Conservation (phyloP, 1,140 invertebrate species). For the Chironomus tepperi region DNA sequence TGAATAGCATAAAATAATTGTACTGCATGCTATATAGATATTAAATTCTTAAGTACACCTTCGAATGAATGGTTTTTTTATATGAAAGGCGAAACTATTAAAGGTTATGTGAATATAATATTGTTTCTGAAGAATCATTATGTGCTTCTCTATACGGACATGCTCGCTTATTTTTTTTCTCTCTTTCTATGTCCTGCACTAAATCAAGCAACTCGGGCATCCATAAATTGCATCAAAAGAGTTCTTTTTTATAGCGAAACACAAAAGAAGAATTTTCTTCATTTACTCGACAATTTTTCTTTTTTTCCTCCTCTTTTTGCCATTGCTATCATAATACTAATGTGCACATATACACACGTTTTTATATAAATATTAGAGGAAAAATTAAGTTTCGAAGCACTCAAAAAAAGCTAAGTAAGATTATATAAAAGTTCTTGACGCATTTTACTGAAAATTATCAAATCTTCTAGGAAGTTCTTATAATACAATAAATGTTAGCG, state of each 20-base stretch:
- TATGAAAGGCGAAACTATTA: neutral
- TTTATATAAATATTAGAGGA: no score
- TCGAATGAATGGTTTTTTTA: neutral
- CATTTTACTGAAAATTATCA: no score
- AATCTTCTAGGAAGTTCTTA: no score
- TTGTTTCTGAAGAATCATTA: slow-evolving; percentile 9
- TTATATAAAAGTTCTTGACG: no score
- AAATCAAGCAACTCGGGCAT: slow-evolving; percentile 20
- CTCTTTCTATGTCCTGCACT: neutral
- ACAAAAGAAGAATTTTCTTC: neutral
- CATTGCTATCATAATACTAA: neutral
- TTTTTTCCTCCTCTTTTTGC: neutral
- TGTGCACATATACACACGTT: neutral
- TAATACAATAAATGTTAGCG: no score
- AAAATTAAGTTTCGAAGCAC: no score
- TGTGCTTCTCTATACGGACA: neutral
- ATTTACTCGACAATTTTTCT: neutral
- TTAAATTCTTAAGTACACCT: slow-evolving; percentile 9
- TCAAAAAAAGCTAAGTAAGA: no score
- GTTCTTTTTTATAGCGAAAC: neutral
- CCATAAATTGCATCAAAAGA: slow-evolving; percentile 23
- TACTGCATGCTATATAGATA: neutral
- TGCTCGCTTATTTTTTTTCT: neutral
- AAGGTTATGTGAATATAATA: slow-evolving; percentile 1
- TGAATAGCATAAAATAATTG: neutral